These are phyloP conservation scores for Chaetura pelagica DNA, from an alignment of 2,113 vertebrate genomes.

Conservation along the genomic window DNA sequence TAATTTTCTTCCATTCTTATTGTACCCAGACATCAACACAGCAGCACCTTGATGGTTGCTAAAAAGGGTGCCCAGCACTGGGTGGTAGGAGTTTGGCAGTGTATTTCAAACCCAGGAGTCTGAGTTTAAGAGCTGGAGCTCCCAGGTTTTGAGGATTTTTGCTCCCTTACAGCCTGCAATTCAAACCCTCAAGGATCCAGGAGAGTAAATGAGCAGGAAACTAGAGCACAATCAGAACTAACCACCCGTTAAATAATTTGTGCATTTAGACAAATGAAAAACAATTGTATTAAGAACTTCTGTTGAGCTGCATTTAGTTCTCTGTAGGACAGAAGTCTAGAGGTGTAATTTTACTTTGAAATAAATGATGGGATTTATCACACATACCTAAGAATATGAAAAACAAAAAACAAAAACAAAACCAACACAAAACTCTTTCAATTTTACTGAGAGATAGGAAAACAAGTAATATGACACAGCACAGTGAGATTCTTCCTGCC, in stretches of 20 bases:
- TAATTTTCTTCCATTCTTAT: background rate
- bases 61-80: background rate
- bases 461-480: background rate
- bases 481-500: background rate
- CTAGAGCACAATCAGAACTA: background rate
- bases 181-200: background rate
- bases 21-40: background rate
- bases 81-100: background rate
- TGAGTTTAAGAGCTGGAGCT: background rate
- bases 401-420: rapidly evolving
- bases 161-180: background rate
- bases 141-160: background rate
- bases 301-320: background rate
- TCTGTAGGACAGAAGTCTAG: background rate
- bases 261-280: conserved; percentile 26
- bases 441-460: background rate
- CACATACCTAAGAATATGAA: background rate
- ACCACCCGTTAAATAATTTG: background rate
- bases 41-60: background rate
- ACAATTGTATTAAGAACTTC: background rate
- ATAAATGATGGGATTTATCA: background rate
- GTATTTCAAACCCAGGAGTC: background rate
- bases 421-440: no score
- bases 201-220: background rate
- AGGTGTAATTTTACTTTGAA: background rate